Evolutionary conservation across 2,113 vertebrate genomes (phyloP).

Genomic region (Coptodon bakossiorum): DNA sequence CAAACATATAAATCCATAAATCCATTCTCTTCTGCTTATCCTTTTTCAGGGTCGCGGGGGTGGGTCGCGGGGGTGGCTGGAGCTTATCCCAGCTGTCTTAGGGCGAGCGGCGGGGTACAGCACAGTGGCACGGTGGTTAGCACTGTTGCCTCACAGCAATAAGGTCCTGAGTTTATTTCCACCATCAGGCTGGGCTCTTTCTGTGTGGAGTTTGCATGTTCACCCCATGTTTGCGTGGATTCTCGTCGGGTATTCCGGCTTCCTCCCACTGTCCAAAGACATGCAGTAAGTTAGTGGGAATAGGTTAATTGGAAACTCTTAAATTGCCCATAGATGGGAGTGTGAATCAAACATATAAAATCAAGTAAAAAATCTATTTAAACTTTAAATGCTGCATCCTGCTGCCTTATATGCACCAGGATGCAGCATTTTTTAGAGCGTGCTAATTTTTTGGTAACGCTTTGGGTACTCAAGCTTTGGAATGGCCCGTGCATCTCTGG

Average conservation of each 20-base stretch:
- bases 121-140: not conserved
- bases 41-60: accelerated
- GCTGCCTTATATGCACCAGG: not conserved
- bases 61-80: not conserved
- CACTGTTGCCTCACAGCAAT: not conserved
- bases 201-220: not conserved
- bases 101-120: accelerated
- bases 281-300: not conserved
- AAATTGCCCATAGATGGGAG: not conserved
- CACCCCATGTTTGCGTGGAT: not conserved
- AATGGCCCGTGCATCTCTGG: not conserved
- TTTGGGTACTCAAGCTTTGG: not conserved
- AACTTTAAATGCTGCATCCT: not conserved
- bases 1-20: not conserved
- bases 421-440: not conserved
- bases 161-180: not conserved
- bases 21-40: not conserved
- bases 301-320: not conserved
- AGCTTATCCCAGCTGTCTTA: not conserved
- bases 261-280: not conserved
- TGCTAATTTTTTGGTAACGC: not conserved
- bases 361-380: not conserved
- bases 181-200: not conserved
- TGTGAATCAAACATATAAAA: not conserved
- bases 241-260: accelerated